Evolutionary conservation across 1,140 invertebrate genomes (phyloP).

Genomic region (Grapholita molesta): DNA sequence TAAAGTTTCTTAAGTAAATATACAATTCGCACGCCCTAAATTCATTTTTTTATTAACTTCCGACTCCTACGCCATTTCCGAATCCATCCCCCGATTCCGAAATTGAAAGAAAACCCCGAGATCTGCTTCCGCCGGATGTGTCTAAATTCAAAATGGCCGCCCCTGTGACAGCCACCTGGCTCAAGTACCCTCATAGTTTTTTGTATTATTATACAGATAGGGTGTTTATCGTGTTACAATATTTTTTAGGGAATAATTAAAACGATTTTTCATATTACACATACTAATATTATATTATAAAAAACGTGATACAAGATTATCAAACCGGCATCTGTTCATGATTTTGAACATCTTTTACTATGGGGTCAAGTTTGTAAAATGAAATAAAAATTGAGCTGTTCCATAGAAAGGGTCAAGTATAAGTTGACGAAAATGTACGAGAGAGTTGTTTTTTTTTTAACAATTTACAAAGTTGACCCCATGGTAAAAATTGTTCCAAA

Average conservation of each 20-base stretch:
- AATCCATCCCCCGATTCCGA: conserved; percentile 17
- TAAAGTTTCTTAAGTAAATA: background rate
- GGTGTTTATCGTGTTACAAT: background rate
- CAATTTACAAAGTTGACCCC: no score
- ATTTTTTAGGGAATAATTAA: background rate
- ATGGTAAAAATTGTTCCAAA: no score
- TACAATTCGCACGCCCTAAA: conserved; percentile 2
- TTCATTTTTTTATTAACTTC: conserved; percentile 15
- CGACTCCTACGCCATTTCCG: conserved; percentile 11
- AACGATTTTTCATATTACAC: background rate
- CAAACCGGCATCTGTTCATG: no score
- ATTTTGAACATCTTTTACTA: no score
- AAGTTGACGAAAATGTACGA: no score
- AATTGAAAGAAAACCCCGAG: conserved; percentile 19
- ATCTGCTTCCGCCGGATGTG: conserved; percentile 35
- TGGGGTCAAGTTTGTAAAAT: no score
- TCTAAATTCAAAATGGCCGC: conserved; percentile 29
- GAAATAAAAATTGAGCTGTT: no score
- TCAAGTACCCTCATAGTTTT: background rate
- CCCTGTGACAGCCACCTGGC: conserved; percentile 24
- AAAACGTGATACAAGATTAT: no score
- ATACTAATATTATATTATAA: no score
- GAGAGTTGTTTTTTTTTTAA: no score
- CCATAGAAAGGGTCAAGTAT: no score
- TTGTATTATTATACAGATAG: background rate